Evolutionary conservation across 2,797 vertebrate species (phyloP), one percentile per base, ranked within the genome.

Genomic region (Taenioides sp.): DNA sequence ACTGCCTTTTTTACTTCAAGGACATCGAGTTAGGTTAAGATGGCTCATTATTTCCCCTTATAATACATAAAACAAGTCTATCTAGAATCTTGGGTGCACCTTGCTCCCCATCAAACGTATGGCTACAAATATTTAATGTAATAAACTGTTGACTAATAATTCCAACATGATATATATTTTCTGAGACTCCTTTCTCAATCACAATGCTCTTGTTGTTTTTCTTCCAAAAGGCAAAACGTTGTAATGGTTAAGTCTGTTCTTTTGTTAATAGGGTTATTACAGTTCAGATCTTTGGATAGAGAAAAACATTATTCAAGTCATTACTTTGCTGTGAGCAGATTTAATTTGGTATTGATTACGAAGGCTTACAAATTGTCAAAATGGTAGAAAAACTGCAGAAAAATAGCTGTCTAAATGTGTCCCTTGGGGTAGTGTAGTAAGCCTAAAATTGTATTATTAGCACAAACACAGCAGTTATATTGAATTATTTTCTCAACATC

Each of bases 281-380:
- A 43, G 25, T 47, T 25, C 64, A 66, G 5, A 37, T 28, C 7
- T 47, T 22, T 18, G 23, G 22, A 34, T n/a, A 31, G 28, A 54
- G 7, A 57, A 68, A 37, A 9, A 14, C 25, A 31, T 37, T 22
- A 57, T 57, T 40, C 18, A 40, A 55, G 20, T 14, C 54, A 57
- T 58, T 68, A 58, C 67, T 68, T 34, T 37, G 65, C 28, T 37
- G 65, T 11, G n/a, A 68, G 66, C 20, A 58, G 64, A 25, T 76
- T 25, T 27, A 22, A 76, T 52, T 67, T 69, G 22, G 14, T 34
- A 37, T 55, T 58, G 28, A 65, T 67, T 34, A 54, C 16, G 64
- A 62, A 27, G 12, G 40, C 12, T 43, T 65, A 23, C 65, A 43
- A 74, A 31, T 31, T 28, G 31, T 73, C 43, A 72, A 69, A 62